Percentiles rank a stretch among this genome's conserved stretches.
These are phyloP conservation scores for Hyles vespertilio DNA, from an alignment of 1,140 invertebrate species.

Conservation along the genomic window DNA sequence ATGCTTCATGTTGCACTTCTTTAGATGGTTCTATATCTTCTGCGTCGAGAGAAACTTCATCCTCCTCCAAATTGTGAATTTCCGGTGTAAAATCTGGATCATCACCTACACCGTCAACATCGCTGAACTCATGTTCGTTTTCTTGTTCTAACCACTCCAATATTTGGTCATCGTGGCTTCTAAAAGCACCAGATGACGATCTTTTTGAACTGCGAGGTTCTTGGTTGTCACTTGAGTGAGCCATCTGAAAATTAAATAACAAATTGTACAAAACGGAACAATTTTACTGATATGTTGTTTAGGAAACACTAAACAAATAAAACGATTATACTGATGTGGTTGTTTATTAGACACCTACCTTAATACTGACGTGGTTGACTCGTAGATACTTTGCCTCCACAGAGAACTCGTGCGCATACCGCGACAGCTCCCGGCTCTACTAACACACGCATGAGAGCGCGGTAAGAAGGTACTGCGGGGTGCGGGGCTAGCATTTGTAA, in stretches of 20 bases:
- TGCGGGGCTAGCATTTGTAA: background rate
- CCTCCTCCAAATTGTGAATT: no score
- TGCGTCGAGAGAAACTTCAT: no score
- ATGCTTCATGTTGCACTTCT: no score
- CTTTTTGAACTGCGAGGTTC: background rate
- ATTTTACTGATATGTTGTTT: background rate
- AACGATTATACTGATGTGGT: background rate
- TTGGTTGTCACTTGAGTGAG: conserved; percentile 11
- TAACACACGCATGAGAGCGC: conserved; percentile 2
- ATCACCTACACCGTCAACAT: no score
- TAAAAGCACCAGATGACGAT: conserved; percentile 6
- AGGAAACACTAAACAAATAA: conserved; percentile 1
- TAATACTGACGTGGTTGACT: background rate
- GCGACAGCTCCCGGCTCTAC: background rate
- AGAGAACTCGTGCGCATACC: background rate
- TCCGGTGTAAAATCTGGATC: background rate
- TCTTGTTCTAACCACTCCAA: conserved; percentile 8
- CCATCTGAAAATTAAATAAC: conserved; percentile 12
- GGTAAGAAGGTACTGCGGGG: background rate
- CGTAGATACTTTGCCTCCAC: background rate
- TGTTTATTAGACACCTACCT: no score
- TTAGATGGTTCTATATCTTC: no score
- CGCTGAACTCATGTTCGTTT: conserved; percentile 1
- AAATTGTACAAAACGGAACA: background rate
- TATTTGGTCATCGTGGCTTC: conserved; percentile 10